Evolutionary conservation across 2,888 invertebrate species (phyloP), one percentile per base, ranked within the genome.

Genomic region (Cheiracanthium punctorium): DNA sequence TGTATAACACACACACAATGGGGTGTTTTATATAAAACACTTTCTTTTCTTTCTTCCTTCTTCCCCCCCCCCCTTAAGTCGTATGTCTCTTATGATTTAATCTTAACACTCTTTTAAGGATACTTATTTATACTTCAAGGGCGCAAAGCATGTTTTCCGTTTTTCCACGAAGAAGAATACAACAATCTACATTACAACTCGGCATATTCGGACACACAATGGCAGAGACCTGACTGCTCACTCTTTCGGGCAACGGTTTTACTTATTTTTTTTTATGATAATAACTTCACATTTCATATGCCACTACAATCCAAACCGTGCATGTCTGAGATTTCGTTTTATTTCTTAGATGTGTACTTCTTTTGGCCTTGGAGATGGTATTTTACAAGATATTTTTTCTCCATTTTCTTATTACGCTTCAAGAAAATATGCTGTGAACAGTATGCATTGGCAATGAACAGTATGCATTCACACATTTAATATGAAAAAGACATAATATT

Each of bases 101-200:
- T n/a, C n/a, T n/a, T n/a, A n/a, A n/a, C n/a, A n/a, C n/a, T n/a
- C n/a, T n/a, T n/a, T n/a, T n/a, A n/a, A n/a, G n/a, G n/a, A n/a
- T n/a, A n/a, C n/a, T n/a, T n/a, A n/a, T 64, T 64, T 64, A 5
- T 64, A 29, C 10, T 28, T 64, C 64, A 64, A 64, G 64, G 64
- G 5, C 64, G 64, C 12, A 24, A 10, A 24, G 28, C 28, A 24
- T 29, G 10, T 64, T 64, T 58, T 8, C 58, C 58, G 20, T 12
- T 29, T 28, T 29, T 29, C 64, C 8, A 7, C 17, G 48, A 7
- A 17, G 17, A 48, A 17, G 48, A 48, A 48, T 48, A 17, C 37
- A 37, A 12, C 10, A 37, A 8, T 37, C 17, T 17, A 2, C 48
- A 10, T 48, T 2, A 17, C 48, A 48, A 10, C 48, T 17, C 2